These are phyloP conservation scores for Polypedilum pembai DNA, from an alignment of 1,140 invertebrate genomes.

Conservation along the genomic window DNA sequence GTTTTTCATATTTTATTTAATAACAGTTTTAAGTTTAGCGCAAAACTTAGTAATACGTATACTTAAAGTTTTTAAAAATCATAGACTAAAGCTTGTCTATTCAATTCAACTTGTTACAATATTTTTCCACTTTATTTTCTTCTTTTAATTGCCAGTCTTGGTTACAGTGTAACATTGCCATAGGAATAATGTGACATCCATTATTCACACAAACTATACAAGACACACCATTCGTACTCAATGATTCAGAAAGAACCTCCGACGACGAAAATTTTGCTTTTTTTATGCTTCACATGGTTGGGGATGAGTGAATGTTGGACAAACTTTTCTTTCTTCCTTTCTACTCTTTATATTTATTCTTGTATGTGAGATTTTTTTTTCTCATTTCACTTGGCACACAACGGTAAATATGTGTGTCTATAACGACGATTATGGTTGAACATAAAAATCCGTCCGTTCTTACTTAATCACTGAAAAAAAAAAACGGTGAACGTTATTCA, in stretches of 20 bases:
- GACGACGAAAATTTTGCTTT: neutral
- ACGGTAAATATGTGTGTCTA: neutral
- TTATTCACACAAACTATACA: neutral
- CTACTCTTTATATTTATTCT: neutral
- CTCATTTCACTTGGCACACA: neutral
- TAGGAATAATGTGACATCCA: no score
- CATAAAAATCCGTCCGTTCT: conserved; percentile 1
- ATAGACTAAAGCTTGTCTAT: no score
- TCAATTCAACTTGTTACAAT: no score
- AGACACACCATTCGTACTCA: neutral
- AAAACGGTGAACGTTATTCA: neutral
- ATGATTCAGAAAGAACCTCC: neutral
- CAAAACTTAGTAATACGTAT: no score
- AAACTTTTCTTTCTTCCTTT: neutral
- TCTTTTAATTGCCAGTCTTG: no score
- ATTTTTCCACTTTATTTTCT: no score
- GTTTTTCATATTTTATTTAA: no score
- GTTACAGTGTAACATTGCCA: no score
- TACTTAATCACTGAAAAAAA: neutral
- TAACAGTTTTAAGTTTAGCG: no score
- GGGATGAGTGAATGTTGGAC: neutral
- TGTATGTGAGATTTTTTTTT: neutral
- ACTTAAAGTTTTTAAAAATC: no score
- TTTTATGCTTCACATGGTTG: neutral
- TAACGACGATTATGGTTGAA: neutral